Conservation (phyloP, 2,113 vertebrate genomes). For the Coturnix japonica region DNA sequence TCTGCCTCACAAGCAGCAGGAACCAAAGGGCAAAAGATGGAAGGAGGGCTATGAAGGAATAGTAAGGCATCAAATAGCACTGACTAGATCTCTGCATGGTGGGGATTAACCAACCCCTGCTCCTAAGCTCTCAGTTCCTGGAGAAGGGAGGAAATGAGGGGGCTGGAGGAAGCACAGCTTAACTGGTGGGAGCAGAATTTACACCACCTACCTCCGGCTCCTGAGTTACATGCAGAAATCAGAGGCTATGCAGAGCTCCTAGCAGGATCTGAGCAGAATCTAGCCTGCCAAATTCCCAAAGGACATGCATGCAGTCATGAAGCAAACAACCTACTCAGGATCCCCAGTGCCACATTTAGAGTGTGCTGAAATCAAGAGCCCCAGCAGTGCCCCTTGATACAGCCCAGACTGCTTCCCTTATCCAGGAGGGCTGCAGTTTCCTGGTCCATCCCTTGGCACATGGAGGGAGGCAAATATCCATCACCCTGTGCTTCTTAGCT, state of each 20-base stretch:
- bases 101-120: not conserved
- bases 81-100: not conserved
- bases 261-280: not conserved
- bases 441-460: not conserved
- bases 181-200: not conserved
- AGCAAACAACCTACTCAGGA: not conserved
- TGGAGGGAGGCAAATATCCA: not conserved
- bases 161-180: not conserved
- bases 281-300: not conserved
- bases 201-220: not conserved
- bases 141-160: not conserved
- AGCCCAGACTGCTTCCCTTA: not conserved
- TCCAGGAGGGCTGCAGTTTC: not conserved
- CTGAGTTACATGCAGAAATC: not conserved
- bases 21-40: not conserved
- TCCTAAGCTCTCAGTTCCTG: constrained; percentile 15
- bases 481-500: not conserved
- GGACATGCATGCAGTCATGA: not conserved
- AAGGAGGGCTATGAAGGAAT: not conserved
- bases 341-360: not conserved
- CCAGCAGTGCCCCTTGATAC: not conserved
- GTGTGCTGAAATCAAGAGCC: not conserved
- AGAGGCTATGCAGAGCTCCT: not conserved
- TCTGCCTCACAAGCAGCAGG: not conserved
- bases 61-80: not conserved